Evolutionary conservation across 1,140 invertebrate genomes (phyloP).

Genomic region (Aporrectodea caliginosa): DNA sequence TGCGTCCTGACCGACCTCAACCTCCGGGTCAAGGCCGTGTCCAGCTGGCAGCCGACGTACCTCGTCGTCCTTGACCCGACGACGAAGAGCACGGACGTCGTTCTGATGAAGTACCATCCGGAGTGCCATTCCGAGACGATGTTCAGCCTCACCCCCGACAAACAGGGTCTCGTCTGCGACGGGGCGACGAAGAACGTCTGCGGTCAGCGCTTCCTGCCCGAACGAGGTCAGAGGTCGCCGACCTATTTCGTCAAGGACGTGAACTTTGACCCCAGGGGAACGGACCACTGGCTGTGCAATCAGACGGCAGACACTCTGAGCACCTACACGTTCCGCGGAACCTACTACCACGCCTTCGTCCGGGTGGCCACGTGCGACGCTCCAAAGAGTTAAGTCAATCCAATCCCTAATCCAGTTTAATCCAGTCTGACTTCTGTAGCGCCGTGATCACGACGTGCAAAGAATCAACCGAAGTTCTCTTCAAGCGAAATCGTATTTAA

Average conservation of each 20-base stretch:
- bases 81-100: background rate
- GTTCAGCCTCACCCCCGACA: conserved; percentile 21
- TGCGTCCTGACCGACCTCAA: conserved; percentile 32
- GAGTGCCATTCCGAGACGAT: conserved; percentile 19
- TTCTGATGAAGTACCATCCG: conserved; percentile 8
- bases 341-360: conserved; percentile 31
- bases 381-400: conserved; percentile 21
- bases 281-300: conserved; percentile 14
- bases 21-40: conserved; percentile 10
- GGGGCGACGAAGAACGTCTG: conserved; percentile 23
- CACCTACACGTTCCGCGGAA: conserved; percentile 27
- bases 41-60: conserved; percentile 31
- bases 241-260: conserved; percentile 25
- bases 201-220: conserved; percentile 23
- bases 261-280: conserved; percentile 23
- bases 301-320: background rate
- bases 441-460: too few relatives aligned
- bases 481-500: too few relatives aligned
- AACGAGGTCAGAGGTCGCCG: conserved; percentile 10
- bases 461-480: too few relatives aligned
- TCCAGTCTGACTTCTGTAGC: too few relatives aligned
- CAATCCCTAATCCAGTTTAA: too few relatives aligned
- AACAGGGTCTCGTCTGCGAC: conserved; percentile 29
- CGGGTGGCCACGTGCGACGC: conserved; percentile 21
- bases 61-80: conserved; percentile 15